Base-by-base conservation (phyloP, 2,113 vertebrate species). In the Cyprinodon variegatus region DNA sequence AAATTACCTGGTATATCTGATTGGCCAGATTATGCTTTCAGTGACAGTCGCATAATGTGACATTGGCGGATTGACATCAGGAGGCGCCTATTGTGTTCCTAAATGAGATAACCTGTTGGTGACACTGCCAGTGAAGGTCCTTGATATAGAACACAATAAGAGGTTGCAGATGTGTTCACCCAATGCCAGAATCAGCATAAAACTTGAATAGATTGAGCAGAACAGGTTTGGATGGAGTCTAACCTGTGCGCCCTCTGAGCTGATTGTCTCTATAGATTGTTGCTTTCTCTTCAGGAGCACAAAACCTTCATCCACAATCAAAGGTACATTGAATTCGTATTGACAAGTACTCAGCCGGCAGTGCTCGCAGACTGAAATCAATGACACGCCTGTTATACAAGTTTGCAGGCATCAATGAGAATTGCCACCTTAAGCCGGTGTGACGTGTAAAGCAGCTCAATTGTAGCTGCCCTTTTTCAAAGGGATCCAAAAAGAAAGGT, bases 231-330 rank as follows among this genome's bases (percentile, higher is more conserved):
- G 75, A 13, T 83, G 70, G 39, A 77, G 78, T 74, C 78, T 65
- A 81, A 83, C 89, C 78, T 3, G 66, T 79, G 79, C 84, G 86
- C 93, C 92, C 90, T 90, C 89, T 88, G 86, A 81, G 82, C 77
- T 88, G 86, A 92, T 91, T 92, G 92, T 89, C 86, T 85, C 46
- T 88, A 92, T 94, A 90, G 93, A 93, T 93, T 79, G 66, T 57
- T 69, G 78, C 81, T 90, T 79, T 87, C 82, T 90, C 83, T 85
- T 90, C 84, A 86, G 76, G 68, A 88, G 83, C 85, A 89, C 88
- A 91, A 87, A 93, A 90, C 91, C 92, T 86, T 92, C 83, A 85
- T 86, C 89, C 90, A 91, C 91, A 90, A 91, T 92, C 92, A 94
- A 90, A 86, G 82, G 86, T 46, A 77, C 90, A 94, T 95, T 91